Percentiles rank a stretch among this genome's conserved stretches.
Conservation (phyloP, 2,797 vertebrate genomes). For the Sebastes vulpes region DNA sequence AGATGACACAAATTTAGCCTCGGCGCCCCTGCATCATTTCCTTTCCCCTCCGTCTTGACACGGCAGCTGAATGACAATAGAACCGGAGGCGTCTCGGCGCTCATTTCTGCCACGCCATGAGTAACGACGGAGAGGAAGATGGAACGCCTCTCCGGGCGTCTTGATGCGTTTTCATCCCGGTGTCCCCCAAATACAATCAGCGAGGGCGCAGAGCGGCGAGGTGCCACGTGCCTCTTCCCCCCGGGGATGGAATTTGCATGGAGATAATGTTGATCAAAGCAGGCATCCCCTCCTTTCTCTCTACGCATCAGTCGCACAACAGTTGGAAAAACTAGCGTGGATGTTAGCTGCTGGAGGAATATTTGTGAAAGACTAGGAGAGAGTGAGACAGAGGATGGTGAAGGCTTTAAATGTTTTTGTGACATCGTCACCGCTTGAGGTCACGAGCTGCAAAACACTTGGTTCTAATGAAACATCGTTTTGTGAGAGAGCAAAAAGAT, state of each 20-base stretch:
- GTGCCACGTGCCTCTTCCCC: slow-evolving; percentile 13
- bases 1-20: slow-evolving; percentile 67
- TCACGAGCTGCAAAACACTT: neutral
- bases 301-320: slow-evolving; percentile 9
- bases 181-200: slow-evolving; percentile 63
- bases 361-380: neutral
- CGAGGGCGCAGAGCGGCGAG: slow-evolving; percentile 44
- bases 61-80: slow-evolving; percentile 66
- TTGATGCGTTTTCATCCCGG: slow-evolving; percentile 53
- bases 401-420: neutral
- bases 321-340: slow-evolving; percentile 5
- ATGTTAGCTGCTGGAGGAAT: slow-evolving; percentile 1
- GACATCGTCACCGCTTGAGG: neutral
- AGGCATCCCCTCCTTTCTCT: neutral
- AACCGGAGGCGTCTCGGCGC: slow-evolving; percentile 29
- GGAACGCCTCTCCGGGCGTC: slow-evolving; percentile 41
- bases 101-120: slow-evolving; percentile 50
- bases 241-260: slow-evolving; percentile 54
- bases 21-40: slow-evolving; percentile 47
- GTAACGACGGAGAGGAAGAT: slow-evolving; percentile 43
- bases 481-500: neutral
- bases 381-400: neutral
- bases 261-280: slow-evolving; percentile 61
- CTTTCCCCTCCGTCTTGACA: slow-evolving; percentile 41
- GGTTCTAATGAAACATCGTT: neutral